These are phyloP conservation scores for Tenthredo mesomela DNA, from an alignment of 2,888 invertebrate genomes.

Conservation along the genomic window DNA sequence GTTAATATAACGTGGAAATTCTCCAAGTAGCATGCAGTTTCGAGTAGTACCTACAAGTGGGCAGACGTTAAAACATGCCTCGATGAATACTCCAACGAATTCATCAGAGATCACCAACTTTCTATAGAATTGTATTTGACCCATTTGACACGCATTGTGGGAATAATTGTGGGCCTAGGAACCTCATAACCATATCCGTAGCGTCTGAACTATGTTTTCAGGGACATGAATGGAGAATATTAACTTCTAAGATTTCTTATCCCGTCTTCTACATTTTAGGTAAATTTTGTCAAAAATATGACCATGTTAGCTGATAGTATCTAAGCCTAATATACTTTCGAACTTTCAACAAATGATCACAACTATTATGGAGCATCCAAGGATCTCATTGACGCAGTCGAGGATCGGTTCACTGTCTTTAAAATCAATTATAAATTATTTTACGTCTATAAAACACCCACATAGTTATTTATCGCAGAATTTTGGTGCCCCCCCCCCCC, in stretches of 20 bases:
- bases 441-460: constrained; percentile 7
- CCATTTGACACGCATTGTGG: background rate
- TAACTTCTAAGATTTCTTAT: background rate
- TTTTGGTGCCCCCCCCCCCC: background rate
- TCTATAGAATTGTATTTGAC: constrained; percentile 24
- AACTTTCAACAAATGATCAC: background rate
- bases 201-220: background rate
- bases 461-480: background rate
- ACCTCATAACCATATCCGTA: background rate
- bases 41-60: background rate
- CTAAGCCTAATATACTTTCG: no score
- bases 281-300: background rate
- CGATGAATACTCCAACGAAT: background rate
- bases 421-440: constrained; percentile 4
- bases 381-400: constrained; percentile 27
- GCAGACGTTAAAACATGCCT: background rate
- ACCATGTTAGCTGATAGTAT: background rate
- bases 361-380: constrained; percentile 34
- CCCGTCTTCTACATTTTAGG: background rate
- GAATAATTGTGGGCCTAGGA: background rate
- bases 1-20: background rate
- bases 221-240: background rate
- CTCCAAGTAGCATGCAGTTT: background rate
- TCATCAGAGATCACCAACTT: background rate
- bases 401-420: constrained; percentile 13